Base-by-base conservation (phyloP, 2,113 vertebrate species). In the Tupaia chinensis region DNA sequence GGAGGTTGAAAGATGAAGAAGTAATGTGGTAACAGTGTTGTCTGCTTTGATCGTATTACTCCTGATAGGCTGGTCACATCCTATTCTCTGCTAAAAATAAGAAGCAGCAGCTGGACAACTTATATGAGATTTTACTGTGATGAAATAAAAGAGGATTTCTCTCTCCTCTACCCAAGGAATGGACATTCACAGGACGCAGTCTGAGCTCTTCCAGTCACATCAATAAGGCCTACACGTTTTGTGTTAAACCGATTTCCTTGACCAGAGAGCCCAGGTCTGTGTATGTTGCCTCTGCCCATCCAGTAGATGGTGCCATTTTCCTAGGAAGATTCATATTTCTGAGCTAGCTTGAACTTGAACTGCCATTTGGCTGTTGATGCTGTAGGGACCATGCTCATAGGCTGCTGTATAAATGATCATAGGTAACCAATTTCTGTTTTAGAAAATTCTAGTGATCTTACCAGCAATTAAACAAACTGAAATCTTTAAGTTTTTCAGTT, bases 271-370 rank as follows among this genome's bases (percentile, higher is more conserved):
- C 34, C 19, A 15, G 27, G n/a, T 70, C 13, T 63, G 17, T 69
- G 32, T 34, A 56, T 87, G 93, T 93, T 97, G 91, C 70, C 94
- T 96, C 74, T 97, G 79, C 97, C 97, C 93, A 90, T 85, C 95
- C 98, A 98, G 98, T 95, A 98, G 98, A 97, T 98, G 97, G 98
- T 97, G 96, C 97, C 91, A 93, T 95, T 92, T 98, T 98, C 97
- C 97, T 89, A 98, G 95, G 72, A 97, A 95, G 97, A 29, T 44
- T 44, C 44, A 44, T 44, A 44, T 44, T 44, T 44, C 44, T 10
- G 34, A 73, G 23, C 0, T 20, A 14, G 34, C 0, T 87, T 65
- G 20, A 82, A 12, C 10, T 82, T 82, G 74, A 44, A 23, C 54
- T 70, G 54, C 60, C 7, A 0, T 91, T 89, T 44, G 72, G 8